Percentiles rank a stretch among this genome's conserved stretches.
phyloP scores from a whole-genome alignment of 2,888 invertebrate species.

The Stenchaetothrips biformis region DNA sequence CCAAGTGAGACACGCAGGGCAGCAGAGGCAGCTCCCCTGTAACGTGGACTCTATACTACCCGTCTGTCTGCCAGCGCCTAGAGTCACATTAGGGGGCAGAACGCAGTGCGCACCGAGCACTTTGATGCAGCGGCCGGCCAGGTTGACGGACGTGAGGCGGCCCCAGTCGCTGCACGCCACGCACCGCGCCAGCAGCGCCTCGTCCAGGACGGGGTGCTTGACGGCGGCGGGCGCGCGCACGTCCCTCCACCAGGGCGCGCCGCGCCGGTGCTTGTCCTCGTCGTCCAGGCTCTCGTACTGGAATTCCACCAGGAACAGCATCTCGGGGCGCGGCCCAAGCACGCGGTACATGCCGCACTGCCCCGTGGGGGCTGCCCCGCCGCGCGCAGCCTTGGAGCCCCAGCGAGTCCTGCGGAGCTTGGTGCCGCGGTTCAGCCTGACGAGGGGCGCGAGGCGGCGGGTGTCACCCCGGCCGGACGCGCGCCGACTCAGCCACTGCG shows the following conservation, averaged over 20 bases:
- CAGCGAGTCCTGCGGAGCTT: constrained; percentile 1
- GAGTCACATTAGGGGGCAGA: background rate
- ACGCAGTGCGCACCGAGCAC: background rate
- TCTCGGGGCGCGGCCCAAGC: background rate
- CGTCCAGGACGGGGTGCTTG: constrained; percentile 22
- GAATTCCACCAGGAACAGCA: constrained; percentile 13
- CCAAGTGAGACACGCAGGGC: background rate
- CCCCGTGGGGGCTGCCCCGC: background rate
- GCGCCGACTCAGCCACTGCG: background rate
- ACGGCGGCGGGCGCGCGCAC: constrained; percentile 11
- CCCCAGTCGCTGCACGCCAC: constrained; percentile 13
- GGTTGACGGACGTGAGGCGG: constrained; percentile 7
- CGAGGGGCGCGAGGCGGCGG: background rate
- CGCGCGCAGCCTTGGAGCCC: background rate
- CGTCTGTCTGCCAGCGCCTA: background rate
- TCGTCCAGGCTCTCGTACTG: background rate
- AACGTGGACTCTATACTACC: background rate
- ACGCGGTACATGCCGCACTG: constrained; percentile 22
- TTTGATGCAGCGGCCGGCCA: constrained; percentile 5
- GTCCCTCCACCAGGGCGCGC: background rate
- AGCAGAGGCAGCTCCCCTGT: background rate
- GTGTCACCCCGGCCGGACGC: background rate
- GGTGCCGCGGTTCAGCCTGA: background rate
- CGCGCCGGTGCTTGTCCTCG: background rate
- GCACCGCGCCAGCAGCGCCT: constrained; percentile 15